phyloP scores from a whole-genome alignment of 2,888 invertebrate genomes.

The Lasioglossum villosulum region DNA sequence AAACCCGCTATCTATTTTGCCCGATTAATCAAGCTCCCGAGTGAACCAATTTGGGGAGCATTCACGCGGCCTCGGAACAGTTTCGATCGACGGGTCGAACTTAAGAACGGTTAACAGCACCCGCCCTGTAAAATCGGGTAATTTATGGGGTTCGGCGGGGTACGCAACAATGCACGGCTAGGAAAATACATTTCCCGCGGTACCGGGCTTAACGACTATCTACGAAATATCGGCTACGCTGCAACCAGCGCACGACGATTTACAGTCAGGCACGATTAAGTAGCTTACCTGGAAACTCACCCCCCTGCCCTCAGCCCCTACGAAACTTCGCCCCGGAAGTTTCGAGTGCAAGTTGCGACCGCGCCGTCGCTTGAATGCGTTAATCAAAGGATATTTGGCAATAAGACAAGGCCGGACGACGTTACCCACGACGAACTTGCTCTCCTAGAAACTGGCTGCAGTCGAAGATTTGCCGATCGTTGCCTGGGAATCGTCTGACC shows the following conservation, averaged over 20 bases:
- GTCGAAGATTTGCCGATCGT: constrained; percentile 4
- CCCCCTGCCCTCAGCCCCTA: neutral
- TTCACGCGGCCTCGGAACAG: neutral
- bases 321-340: constrained; percentile 64
- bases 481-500: neutral
- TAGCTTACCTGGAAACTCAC: constrained; percentile 66
- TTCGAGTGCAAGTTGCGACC: constrained; percentile 49
- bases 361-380: constrained; percentile 45
- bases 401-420: constrained; percentile 27
- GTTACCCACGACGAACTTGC: neutral
- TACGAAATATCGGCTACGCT: constrained; percentile 66
- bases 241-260: constrained; percentile 60
- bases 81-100: constrained; percentile 14
- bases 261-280: constrained; percentile 71
- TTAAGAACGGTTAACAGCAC: constrained; percentile 35
- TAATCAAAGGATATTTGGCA: constrained; percentile 64
- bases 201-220: constrained; percentile 47
- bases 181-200: constrained; percentile 46
- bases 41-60: constrained; percentile 18
- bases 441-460: neutral
- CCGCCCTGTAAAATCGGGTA: constrained; percentile 43
- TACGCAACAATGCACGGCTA: constrained; percentile 47
- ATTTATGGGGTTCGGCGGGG: constrained; percentile 36
- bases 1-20: neutral
- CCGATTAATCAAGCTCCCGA: constrained; percentile 20